These are phyloP conservation scores for Zophobas morio DNA, from an alignment of 1,140 invertebrate species.

Conservation along the genomic window DNA sequence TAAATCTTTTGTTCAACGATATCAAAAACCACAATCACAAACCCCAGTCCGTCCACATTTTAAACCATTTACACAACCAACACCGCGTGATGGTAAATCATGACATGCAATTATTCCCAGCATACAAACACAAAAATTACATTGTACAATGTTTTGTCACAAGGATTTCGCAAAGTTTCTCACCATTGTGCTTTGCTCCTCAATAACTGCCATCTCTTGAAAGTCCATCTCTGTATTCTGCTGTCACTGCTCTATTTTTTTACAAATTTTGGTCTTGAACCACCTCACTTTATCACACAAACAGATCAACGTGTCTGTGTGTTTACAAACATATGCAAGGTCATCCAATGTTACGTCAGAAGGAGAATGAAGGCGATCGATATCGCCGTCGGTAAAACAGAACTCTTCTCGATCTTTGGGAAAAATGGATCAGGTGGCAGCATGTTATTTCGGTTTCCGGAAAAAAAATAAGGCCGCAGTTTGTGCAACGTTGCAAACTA, in stretches of 20 bases:
- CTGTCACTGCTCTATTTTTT: neutral
- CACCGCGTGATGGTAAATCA: too few relatives aligned
- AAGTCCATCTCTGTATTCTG: constrained; percentile 60
- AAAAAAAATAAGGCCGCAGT: too few relatives aligned
- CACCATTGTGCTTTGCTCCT: constrained; percentile 63
- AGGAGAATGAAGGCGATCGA: constrained; percentile 16
- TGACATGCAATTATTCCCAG: too few relatives aligned
- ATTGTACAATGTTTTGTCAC: constrained; percentile 48
- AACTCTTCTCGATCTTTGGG: too few relatives aligned
- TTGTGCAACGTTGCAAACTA: too few relatives aligned
- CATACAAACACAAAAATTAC: too few relatives aligned
- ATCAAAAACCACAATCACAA: too few relatives aligned
- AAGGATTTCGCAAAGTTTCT: constrained; percentile 24
- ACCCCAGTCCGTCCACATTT: too few relatives aligned
- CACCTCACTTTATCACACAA: constrained; percentile 27
- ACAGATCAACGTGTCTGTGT: constrained; percentile 56
- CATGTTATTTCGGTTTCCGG: too few relatives aligned
- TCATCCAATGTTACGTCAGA: constrained; percentile 54
- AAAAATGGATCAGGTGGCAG: too few relatives aligned
- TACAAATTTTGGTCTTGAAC: neutral
- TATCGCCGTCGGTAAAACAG: neutral
- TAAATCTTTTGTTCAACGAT: too few relatives aligned
- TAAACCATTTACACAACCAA: too few relatives aligned
- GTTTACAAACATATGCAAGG: constrained; percentile 59
- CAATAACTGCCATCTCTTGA: constrained; percentile 65